Base-by-base conservation (phyloP, 2,113 vertebrate species). In the Sebastes fasciatus region DNA sequence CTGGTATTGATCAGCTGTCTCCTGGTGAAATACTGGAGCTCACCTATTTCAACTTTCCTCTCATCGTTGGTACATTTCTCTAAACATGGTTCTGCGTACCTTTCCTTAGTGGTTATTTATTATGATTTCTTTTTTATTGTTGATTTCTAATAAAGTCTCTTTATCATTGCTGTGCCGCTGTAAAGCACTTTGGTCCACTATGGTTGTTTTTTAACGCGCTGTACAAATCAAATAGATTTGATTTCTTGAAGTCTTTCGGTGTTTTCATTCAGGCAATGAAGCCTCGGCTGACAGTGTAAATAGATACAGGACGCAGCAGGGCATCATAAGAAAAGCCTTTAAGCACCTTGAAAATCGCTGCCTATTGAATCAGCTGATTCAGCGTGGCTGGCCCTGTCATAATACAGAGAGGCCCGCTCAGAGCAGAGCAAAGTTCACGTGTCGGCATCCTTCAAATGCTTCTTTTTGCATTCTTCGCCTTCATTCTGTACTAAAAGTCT, bases 341-440 rank as follows among this genome's bases (percentile, higher is more conserved):
- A 23, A 61, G 70, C 57, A 74, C 23, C 21, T 64, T 43, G 55
- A 34, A 63, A 84, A 81, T 74, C 5, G 3, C 21, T 65, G 45
- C 21, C 74, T 62, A 42, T 67, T 72, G 57, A 74, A 84, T 85
- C 19, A 42, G 10, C 21, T 8, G 21, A 61, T 62, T 61, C 58
- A 48, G 26, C 40, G 55, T 42, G 26, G 16, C 19, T 74, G 21
- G 55, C 66, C 6, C 34, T 11, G 13, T 3, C 45, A 23, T 58
- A 80, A 52, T 42, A n/a, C 54, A 76, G 16, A 83, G 16, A n/a
- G 13, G 16, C 26, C 64, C 1, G n/a, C 45, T 66, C 8, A 40
- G 34, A 14, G 14, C 34, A 40, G 34, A 34, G 34, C 4, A 4
- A 1, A 54, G 42, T 46, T 21, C 55, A 68, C 23, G 46, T 46